Base-by-base conservation (phyloP, 2,113 vertebrate species). In the Oxygymnocypris stewartii region DNA sequence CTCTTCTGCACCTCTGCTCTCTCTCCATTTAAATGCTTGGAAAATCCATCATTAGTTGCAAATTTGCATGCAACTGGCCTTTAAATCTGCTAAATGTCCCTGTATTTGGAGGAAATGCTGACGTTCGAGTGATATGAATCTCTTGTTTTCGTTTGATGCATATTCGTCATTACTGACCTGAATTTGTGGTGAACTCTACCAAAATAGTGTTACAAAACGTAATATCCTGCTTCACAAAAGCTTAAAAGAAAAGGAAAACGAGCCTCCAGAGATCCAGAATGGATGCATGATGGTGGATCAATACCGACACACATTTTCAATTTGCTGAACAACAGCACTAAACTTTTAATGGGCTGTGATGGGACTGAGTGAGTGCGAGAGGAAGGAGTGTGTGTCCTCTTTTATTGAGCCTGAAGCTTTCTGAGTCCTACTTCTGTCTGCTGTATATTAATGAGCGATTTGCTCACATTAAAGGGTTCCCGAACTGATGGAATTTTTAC, bases 351-450 rank as follows among this genome's bases (percentile, higher is more conserved):
- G 83, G 85, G 73, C 44, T 82, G 47, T 85, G 61, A 89, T 87
- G 76, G 63, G 25, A 65, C 40, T 54, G 75, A 78, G 47, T 20
- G 40, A 63, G 44, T 6, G 61, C 23, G 71, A 73, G 84, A 79
- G 76, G 37, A 79, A 20, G 35, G n/a, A 28, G 51, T 2, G 42
- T 65, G 28, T 85, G 87, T 75, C 85, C n/a, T 83, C 84, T 67
- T 88, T 88, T 79, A 65, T 81, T 47, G 13, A 79, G 84, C 67
- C 80, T 76, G 84, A 84, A 84, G 84, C 63, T 85, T 87, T 59
- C 79, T 65, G 71, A 90, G 85, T 74, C 85, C n/a, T 79, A 85
- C 63, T 88, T 90, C 71, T 87, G 85, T 88, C 84, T 57, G 18
- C 74, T 35, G n/a, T 14, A 1, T 40, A 88, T 84, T 78, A 82